Base-by-base conservation (phyloP, 1,140 invertebrate genomes). In the Drosophila leontia region DNA sequence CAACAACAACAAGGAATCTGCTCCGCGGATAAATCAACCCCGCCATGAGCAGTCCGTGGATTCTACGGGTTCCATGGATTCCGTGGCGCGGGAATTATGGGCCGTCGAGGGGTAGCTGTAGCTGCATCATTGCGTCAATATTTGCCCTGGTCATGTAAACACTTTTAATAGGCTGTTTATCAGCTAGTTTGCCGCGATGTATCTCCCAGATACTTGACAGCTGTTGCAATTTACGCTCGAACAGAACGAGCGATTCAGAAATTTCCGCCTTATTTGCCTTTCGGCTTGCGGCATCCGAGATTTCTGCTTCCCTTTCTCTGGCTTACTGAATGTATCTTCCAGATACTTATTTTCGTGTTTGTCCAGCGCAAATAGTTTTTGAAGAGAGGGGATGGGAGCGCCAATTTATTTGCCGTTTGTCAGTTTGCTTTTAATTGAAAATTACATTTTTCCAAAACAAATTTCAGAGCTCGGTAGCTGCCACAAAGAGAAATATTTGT, bases 171-270 rank as follows among this genome's bases (percentile, higher is more conserved):
- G 83, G 62, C 80, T 79, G 75, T 82, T 87, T 91, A 79, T 88
- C 57, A 75, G 79, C 80, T 75, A 81, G 78, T 70, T 81, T 69
- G 48, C 29, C 67, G 71, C 84, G 56, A 78, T 74, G 62, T 81
- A 79, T 72, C 82, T 72, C 6, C 4, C 80, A 91, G 75, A 69
- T 77, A 77, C 83, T 86, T 81, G 83, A 87, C 87, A 91, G 87
- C 80, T 91, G 87, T 83, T 91, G 83, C 78, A 86, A 90, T 90
- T 83, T 84, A 79, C 87, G 88, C 85, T 90, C 80, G 84, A 90
- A 84, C 78, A n/a, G 50, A 17, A 17, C 69, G 51, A 62, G 50
- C 65, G 76, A 67, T 74, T 74, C 77, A 64, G 50, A 47, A 78
- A 75, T 76, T 61, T 71, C 11, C 61, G 53, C 44, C 39, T 59